Base-by-base conservation (phyloP, 2,888 invertebrate species). In the Nezara viridula region DNA sequence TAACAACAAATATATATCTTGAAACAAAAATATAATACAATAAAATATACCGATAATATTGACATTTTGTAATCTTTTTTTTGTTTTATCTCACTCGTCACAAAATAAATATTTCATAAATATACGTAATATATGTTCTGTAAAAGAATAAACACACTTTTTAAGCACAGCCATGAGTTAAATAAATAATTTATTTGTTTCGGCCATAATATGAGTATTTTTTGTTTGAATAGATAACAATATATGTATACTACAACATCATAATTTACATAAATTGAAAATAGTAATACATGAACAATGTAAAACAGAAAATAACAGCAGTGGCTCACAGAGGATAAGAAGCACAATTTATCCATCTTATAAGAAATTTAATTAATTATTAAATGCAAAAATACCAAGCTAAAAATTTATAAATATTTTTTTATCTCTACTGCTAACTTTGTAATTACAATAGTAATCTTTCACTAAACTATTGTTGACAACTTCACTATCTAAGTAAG, bases 61-160 rank as follows among this genome's bases (percentile, higher is more conserved):
- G 27, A 60, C 60, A 60, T 60, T 73, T 37, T n/a, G n/a, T n/a
- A n/a, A n/a, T n/a, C n/a, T n/a, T n/a, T 32, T 73, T 60, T 27
- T 27, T 7, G 7, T 24, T 19, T 9, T 27, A 32, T 37, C 21
- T 37, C 1, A 19, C 5, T 73, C 21, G 2, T 73, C 66, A 73
- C 66, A 73, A 73, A 73, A 73, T 73, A 73, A 73, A 73, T 73
- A 37, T 73, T 73, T 73, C 3, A 60, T 60, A 37, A 32, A 32
- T 21, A 37, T 7, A n/a, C 32, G 32, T 60, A 19, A 73, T 73
- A 73, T 73, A 0, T 73, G 2, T 73, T 73, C 32, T 37, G 66
- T 32, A 37, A 73, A 73, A 37, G 32, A 19, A 73, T 73, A 37
- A 73, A 73, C 2, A 73, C 66, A 37, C 9, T 32, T 73, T 73